A percentile compares a stretch with the other conserved stretches of the same genome.
Evolutionary conservation across 2,113 vertebrate species (phyloP).

Genomic region (Shinisaurus crocodilurus): DNA sequence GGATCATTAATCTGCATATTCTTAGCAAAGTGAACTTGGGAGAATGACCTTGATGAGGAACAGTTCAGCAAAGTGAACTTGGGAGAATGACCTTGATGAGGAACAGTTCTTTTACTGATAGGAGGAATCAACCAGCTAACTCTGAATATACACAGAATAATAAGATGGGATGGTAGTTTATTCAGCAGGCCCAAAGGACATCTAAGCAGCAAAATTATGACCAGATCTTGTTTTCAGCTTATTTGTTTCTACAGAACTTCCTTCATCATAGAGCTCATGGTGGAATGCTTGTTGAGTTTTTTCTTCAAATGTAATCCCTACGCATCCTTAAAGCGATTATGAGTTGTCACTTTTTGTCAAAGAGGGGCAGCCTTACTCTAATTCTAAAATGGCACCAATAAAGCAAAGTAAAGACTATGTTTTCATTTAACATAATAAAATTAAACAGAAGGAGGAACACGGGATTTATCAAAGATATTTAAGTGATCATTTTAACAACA

Average conservation of each 20-base stretch:
- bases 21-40: constrained; percentile 47
- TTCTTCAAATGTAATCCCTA: not conserved
- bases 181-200: constrained; percentile 19
- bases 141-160: constrained; percentile 15
- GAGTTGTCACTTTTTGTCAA: not conserved
- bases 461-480: not conserved
- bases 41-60: constrained; percentile 60
- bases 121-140: constrained; percentile 29
- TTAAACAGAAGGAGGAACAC: not conserved
- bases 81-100: constrained; percentile 55
- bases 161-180: constrained; percentile 5
- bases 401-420: not conserved
- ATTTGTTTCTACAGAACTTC: not conserved
- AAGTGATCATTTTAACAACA: not conserved
- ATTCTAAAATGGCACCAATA: not conserved
- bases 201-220: not conserved
- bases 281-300: not conserved
- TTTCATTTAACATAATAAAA: not conserved
- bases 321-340: not conserved
- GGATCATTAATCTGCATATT: constrained; percentile 50
- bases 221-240: not conserved
- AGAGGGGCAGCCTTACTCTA: not conserved
- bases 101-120: constrained; percentile 47
- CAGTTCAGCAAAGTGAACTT: constrained; percentile 51
- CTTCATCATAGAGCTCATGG: not conserved